Conservation (phyloP, 2,113 vertebrate genomes). For the Dromaius novaehollandiae region DNA sequence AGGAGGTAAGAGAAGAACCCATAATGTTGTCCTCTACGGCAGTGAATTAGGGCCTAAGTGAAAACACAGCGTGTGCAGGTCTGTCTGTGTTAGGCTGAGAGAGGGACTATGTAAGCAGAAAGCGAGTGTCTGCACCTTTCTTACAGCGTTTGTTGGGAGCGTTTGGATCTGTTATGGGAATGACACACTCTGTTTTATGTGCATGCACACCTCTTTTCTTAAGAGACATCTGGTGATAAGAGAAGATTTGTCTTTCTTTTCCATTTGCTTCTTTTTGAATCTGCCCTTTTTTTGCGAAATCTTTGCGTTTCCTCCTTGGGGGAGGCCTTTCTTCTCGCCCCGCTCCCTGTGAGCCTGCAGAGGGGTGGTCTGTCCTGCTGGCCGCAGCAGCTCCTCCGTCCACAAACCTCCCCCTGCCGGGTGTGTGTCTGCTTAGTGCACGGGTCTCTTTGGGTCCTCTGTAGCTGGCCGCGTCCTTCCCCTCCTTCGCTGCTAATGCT, state of each 20-base stretch:
- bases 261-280: not conserved
- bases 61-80: not conserved
- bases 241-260: not conserved
- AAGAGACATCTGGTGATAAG: rapidly evolving
- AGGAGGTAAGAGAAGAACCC: not conserved
- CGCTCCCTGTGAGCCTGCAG: not conserved
- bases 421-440: not conserved
- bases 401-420: rapidly evolving
- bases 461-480: not conserved
- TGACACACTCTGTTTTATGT: not conserved
- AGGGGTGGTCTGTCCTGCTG: not conserved
- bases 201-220: not conserved
- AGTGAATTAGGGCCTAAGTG: not conserved
- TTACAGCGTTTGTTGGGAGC: not conserved
- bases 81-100: not conserved
- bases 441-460: not conserved
- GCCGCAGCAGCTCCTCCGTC: not conserved
- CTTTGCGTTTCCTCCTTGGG: rapidly evolving
- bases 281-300: not conserved
- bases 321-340: not conserved
- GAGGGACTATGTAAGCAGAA: not conserved
- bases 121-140: not conserved
- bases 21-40: not conserved
- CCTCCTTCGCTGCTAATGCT: not conserved
- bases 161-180: not conserved